Evolutionary conservation across 1,140 invertebrate species (phyloP).

Genomic region (Archegozetes longisetosus): DNA sequence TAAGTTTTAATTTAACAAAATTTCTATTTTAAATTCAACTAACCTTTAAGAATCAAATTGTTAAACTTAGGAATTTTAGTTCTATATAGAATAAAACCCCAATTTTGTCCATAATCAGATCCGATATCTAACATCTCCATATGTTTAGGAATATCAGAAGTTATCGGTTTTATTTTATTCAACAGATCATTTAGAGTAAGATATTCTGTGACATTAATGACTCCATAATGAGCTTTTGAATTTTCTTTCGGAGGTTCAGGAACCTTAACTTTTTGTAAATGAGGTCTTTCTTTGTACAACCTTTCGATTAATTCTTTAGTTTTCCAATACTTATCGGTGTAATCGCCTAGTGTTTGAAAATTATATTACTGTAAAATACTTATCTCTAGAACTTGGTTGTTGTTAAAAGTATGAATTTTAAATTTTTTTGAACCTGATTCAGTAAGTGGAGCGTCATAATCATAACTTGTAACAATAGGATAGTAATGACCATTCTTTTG

Average conservation of each 20-base stretch:
- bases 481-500: constrained; percentile 32
- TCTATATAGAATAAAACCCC: constrained; percentile 1
- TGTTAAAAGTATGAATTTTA: no score
- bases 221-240: background rate
- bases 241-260: background rate
- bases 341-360: constrained; percentile 32
- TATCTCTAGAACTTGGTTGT: no score
- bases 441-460: constrained; percentile 64
- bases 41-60: background rate
- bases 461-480: constrained; percentile 61
- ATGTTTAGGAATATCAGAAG: background rate
- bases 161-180: background rate
- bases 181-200: background rate
- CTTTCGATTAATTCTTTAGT: constrained; percentile 27
- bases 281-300: constrained; percentile 27
- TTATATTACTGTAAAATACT: constrained; percentile 33
- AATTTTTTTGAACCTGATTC: constrained; percentile 65
- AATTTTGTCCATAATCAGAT: background rate
- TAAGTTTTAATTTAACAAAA: no score
- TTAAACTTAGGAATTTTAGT: background rate
- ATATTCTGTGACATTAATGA: background rate
- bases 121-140: background rate
- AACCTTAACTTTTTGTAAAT: constrained; percentile 21
- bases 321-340: constrained; percentile 31
- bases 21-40: background rate